phyloP scores from a whole-genome alignment of 2,113 vertebrate species.

The Neotoma lepida region DNA sequence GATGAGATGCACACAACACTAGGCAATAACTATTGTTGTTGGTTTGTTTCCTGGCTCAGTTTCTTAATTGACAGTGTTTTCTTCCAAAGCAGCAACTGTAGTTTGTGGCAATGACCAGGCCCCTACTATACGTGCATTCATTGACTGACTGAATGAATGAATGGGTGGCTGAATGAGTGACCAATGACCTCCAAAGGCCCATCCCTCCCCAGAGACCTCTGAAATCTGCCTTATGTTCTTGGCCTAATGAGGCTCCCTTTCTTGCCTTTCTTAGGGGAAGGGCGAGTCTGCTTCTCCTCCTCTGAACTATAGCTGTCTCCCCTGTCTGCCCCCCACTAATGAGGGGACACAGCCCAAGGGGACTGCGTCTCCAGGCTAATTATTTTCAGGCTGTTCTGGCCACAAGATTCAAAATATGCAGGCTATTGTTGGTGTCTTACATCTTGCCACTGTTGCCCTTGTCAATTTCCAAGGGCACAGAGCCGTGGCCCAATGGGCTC shows the following conservation, averaged over 20 bases:
- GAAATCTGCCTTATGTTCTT: slow-evolving; percentile 28
- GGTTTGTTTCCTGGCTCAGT: too few species aligned
- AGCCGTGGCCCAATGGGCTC: slow-evolving; percentile 58
- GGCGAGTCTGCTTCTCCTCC: slow-evolving; percentile 36
- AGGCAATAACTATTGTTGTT: background rate
- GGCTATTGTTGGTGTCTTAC: slow-evolving; percentile 70
- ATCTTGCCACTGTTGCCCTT: slow-evolving; percentile 68
- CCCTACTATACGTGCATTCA: background rate
- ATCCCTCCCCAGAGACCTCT: background rate
- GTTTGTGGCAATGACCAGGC: background rate
- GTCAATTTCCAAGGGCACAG: slow-evolving; percentile 62
- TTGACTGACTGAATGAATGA: background rate
- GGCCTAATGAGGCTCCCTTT: slow-evolving; percentile 68
- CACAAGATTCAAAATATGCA: slow-evolving; percentile 63
- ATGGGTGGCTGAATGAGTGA: background rate
- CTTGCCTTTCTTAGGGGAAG: slow-evolving; percentile 64
- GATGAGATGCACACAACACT: background rate
- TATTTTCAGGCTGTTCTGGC: slow-evolving; percentile 66
- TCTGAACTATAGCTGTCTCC: slow-evolving; percentile 54
- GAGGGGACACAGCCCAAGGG: slow-evolving; percentile 74
- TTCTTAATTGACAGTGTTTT: background rate
- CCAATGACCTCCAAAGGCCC: background rate
- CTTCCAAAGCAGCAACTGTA: background rate
- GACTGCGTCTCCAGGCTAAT: slow-evolving; percentile 72
- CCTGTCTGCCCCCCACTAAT: slow-evolving; percentile 58